Evolutionary conservation across 2,113 vertebrate genomes (phyloP), one percentile per base, ranked within the genome.

Genomic region (Mola mola): DNA sequence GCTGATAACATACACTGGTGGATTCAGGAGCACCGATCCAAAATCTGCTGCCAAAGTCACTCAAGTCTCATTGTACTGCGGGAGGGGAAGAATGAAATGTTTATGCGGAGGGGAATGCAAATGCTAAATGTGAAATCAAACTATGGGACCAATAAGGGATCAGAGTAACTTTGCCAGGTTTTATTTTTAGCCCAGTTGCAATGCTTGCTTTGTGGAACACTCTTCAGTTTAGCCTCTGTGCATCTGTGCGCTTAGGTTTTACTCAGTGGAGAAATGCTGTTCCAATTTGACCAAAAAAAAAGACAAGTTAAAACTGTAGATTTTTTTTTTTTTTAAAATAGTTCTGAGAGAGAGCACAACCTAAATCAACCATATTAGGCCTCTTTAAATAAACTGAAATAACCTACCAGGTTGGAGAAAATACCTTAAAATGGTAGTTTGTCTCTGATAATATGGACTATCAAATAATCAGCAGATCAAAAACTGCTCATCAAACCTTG

Each of bases 1-100:
- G 92, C 92, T 93, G 92, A 93, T 93, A 93, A 93, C 92, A 93
- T 92, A 92, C 89, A 92, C 91, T 90, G 90, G 90, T 91, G 92
- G 90, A 92, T 93, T 90, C 89, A 88, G 91, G 89, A 91, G 89
- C 90, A 88, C 80, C 90, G 88, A 91, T 93, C 92, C 92, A 93
- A 88, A 90, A 90, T 90, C 83, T 88, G 87, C 89, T 93, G 92
- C 92, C 92, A 93, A 91, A 92, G 89, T 93, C 91, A 91, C 90
- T 90, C 92, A 89, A 91, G 91, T 92, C 92, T 91, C 90, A 93
- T 93, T 93, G 92, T 93, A 84, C 87, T 73, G 82, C 87, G 68
- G 84, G 75, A 90, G 83, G 87, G 84, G 84, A 92, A 93, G 91
- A 92, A 93, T 91, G 89, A 85, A 85, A 89, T 91, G 90, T 91